Conservation (phyloP, 2,888 invertebrate species). For the Epinotia ramella region DNA sequence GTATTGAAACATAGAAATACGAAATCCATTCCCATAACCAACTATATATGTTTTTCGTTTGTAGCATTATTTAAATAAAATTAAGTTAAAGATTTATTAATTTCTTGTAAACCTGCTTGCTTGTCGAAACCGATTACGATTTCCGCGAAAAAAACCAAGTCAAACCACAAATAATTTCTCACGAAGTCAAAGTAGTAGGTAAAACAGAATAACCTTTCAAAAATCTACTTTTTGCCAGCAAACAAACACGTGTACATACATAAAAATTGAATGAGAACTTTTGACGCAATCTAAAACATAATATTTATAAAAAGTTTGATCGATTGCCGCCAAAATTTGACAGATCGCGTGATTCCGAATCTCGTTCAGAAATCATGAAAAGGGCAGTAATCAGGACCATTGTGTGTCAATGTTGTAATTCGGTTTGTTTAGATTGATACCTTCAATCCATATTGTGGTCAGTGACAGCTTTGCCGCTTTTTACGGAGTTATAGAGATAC, state of each 20-base stretch:
- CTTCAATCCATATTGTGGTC: slow-evolving; percentile 69
- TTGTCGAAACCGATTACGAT: not conserved
- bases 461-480: slow-evolving; percentile 52
- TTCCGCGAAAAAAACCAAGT: slow-evolving; percentile 1
- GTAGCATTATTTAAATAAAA: no score
- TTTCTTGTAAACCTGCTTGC: no score
- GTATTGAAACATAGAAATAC: no score
- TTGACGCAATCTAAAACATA: slow-evolving; percentile 19
- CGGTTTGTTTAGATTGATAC: slow-evolving; percentile 76
- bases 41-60: no score
- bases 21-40: no score
- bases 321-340: slow-evolving; percentile 71
- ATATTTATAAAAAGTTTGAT: slow-evolving; percentile 52
- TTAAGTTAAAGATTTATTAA: no score
- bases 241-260: slow-evolving; percentile 31
- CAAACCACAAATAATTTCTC: slow-evolving; percentile 12
- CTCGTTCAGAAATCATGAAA: slow-evolving; percentile 64
- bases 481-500: slow-evolving; percentile 1
- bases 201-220: slow-evolving; percentile 11
- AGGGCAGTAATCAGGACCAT: slow-evolving; percentile 70
- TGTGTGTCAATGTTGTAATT: slow-evolving; percentile 64
- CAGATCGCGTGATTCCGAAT: slow-evolving; percentile 67
- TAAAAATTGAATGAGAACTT: slow-evolving; percentile 24
- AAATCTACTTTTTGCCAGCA: slow-evolving; percentile 40
- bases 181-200: slow-evolving; percentile 25